phyloP scores from a whole-genome alignment of 2,113 vertebrate species.

The Paraplagusia blochii region DNA sequence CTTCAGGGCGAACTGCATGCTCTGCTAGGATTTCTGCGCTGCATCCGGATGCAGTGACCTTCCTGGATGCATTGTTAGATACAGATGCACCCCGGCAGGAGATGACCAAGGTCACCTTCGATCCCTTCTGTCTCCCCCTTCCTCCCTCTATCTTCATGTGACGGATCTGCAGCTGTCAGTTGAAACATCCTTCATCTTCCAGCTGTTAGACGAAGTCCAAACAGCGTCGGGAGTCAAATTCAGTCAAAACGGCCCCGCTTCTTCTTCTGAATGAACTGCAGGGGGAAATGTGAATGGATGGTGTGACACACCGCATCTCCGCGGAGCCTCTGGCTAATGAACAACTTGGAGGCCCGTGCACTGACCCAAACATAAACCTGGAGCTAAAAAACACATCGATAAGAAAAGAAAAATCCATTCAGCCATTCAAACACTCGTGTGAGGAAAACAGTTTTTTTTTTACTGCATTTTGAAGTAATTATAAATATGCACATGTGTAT shows the following conservation, averaged over 20 bases:
- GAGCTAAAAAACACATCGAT: constrained; percentile 18
- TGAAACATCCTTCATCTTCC: constrained; percentile 25
- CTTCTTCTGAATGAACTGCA: constrained; percentile 31
- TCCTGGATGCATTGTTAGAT: constrained; percentile 43
- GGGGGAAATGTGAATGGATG: constrained; percentile 32
- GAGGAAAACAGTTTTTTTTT: not conserved
- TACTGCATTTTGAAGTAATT: constrained; percentile 3
- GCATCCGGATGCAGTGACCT: constrained; percentile 59
- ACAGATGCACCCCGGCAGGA: constrained; percentile 24
- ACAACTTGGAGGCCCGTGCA: constrained; percentile 48
- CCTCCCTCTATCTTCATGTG: constrained; percentile 45
- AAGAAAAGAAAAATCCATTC: constrained; percentile 35
- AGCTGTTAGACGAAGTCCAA: no score
- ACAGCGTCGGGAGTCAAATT: no score
- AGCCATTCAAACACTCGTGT: constrained; percentile 7
- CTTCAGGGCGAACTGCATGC: constrained; percentile 10
- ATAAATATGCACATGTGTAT: constrained; percentile 2
- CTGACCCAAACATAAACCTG: constrained; percentile 59
- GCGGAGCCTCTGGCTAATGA: constrained; percentile 54
- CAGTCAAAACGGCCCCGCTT: constrained; percentile 19
- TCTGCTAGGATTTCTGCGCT: constrained; percentile 15
- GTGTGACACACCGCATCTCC: constrained; percentile 44
- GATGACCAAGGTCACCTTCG: constrained; percentile 45
- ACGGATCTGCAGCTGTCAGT: constrained; percentile 33
- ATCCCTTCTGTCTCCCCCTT: not conserved